Percentiles rank a stretch among this genome's conserved stretches.
phyloP scores from a whole-genome alignment of 2,113 vertebrate species.

The Rattus rattus region DNA sequence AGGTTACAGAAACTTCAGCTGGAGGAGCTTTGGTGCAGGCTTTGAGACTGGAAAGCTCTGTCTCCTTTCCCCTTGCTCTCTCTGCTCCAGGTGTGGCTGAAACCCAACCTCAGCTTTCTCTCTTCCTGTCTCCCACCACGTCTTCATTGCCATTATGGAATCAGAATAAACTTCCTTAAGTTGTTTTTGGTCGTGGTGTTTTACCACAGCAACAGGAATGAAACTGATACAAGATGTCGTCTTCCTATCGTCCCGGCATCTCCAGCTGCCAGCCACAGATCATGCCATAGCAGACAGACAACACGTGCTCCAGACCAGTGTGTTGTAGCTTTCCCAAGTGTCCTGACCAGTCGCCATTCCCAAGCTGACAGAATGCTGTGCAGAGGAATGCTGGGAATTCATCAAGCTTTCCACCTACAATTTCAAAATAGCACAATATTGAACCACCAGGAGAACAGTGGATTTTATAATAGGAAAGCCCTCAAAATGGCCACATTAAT shows the following conservation, averaged over 20 bases:
- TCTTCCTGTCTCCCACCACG: no score
- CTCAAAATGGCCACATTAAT: constrained; percentile 69
- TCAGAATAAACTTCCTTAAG: not conserved
- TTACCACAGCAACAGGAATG: not conserved
- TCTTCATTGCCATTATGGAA: not conserved
- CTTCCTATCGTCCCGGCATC: not conserved
- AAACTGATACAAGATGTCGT: not conserved
- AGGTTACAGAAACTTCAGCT: not conserved
- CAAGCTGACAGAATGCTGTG: not conserved
- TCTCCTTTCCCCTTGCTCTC: not conserved
- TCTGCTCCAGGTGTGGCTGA: not conserved
- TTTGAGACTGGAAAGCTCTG: not conserved
- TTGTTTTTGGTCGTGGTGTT: not conserved
- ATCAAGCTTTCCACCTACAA: constrained; percentile 61
- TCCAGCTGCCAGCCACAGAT: not conserved
- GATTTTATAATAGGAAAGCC: constrained; percentile 62
- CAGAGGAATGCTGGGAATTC: constrained; percentile 42
- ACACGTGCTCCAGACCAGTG: rapidly evolving
- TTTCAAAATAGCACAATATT: constrained; percentile 66
- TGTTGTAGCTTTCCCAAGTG: not conserved
- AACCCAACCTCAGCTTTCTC: not conserved
- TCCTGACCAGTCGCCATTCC: not conserved
- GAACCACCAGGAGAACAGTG: constrained; percentile 51
- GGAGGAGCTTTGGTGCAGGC: not conserved
- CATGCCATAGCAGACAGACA: not conserved